Evolutionary conservation across 2,888 invertebrate genomes (phyloP), one percentile per base, ranked within the genome.

Genomic region (Phrixothrix hirtus): DNA sequence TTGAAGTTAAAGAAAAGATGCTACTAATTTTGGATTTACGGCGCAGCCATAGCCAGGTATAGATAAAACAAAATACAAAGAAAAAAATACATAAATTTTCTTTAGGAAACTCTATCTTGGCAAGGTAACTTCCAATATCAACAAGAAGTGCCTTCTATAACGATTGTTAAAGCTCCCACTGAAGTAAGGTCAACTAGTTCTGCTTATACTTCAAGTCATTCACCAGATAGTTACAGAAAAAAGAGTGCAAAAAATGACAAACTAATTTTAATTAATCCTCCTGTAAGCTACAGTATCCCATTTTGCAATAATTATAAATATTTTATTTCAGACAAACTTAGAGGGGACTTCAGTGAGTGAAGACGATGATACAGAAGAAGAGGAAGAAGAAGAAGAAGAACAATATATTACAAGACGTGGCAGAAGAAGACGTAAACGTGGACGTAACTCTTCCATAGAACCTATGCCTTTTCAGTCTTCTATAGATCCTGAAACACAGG

Each of bases 1-100:
- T n/a, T 84, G 66, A 70, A 42, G 63, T 72, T 5, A 67, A 70
- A 41, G 83, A 83, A 57, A 81, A 84, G 53, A 86, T 87, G 12
- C 77, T 85, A 46, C 81, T 90, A n/a, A 85, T 90, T 10, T 71
- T 90, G 31, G 89, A 90, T 73, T 73, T 90, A 38, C 73, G 87
- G 46, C 74, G 86, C 59, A 83, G 83, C 64, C 84, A 85, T 64
- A 85, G 85, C 63, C 85, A 86, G 76, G 85, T 84, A 55, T 27
- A 7, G 55, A n/a, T 12, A 34, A 44, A 11, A 26, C 29, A 10
- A 11, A 16, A 25, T 11, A 15, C 13, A 3, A 12, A 25, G n/a
- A n/a, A n/a, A n/a, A n/a, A n/a, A n/a, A n/a, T n/a, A n/a, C n/a
- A n/a, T n/a, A n/a, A n/a, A n/a, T n/a, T n/a, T n/a, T n/a, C n/a